phyloP scores from a whole-genome alignment of 1,140 invertebrate genomes.

The Achroia grisella region DNA sequence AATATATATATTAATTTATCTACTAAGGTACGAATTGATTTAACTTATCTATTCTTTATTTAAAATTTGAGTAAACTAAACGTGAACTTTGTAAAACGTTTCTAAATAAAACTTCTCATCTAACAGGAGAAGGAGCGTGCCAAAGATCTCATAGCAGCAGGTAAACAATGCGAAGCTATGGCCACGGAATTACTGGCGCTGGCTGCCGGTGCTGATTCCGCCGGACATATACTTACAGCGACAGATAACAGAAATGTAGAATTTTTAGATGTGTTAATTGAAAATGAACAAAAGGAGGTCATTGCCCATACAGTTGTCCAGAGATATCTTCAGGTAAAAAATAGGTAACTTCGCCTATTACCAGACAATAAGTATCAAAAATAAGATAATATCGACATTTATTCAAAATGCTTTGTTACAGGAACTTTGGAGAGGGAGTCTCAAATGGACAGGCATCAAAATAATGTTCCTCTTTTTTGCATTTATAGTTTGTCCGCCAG shows the following conservation, averaged over 20 bases:
- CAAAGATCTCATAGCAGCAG: conserved; percentile 95
- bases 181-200: conserved; percentile 96
- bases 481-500: conserved; percentile 94
- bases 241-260: conserved; percentile 93
- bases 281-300: conserved; percentile 98
- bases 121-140: conserved; percentile 95
- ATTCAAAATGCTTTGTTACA: conserved; percentile 69
- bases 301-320: conserved; percentile 93
- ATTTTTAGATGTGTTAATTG: conserved; percentile 97
- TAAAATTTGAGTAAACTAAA: background rate
- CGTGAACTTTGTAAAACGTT: conserved; percentile 3
- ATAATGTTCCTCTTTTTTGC: conserved; percentile 92
- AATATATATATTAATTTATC: conserved; percentile 92
- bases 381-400: background rate
- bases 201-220: conserved; percentile 94
- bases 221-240: conserved; percentile 92
- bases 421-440: conserved; percentile 96
- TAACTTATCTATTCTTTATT: conserved; percentile 1
- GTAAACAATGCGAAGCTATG: conserved; percentile 97
- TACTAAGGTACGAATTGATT: conserved; percentile 78
- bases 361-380: background rate
- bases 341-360: conserved; percentile 63
- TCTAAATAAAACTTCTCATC: background rate
- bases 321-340: conserved; percentile 87
- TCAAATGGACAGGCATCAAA: conserved; percentile 97